Evolutionary conservation across 2,113 vertebrate species (phyloP).

Genomic region (Origma solitaria): DNA sequence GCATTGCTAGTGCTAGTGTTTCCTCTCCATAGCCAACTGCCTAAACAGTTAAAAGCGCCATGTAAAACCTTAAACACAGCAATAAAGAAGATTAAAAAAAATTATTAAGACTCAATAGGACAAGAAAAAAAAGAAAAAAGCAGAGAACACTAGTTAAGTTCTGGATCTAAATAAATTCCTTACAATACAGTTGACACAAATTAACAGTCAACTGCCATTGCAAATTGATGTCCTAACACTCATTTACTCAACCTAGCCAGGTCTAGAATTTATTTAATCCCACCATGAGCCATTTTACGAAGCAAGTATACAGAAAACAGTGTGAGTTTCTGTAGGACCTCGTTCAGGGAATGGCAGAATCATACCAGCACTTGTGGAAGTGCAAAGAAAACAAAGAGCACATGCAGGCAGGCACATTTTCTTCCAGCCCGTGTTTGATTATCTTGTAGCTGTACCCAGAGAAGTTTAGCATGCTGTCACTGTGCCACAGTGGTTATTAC

Average conservation of each 20-base stretch:
- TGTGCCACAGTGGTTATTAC: background rate
- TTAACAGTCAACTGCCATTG: background rate
- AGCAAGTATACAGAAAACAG: background rate
- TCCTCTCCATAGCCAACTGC: background rate
- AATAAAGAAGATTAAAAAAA: background rate
- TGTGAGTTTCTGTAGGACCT: accelerated
- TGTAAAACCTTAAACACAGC: background rate
- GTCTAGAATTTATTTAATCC: background rate
- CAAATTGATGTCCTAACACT: background rate
- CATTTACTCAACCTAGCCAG: background rate
- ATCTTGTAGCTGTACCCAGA: background rate
- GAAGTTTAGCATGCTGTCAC: background rate
- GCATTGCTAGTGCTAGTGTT: background rate
- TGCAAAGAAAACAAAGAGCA: background rate
- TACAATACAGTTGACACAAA: background rate
- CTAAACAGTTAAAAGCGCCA: background rate
- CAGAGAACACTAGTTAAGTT: background rate
- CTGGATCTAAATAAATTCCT: background rate
- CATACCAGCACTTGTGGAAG: background rate
- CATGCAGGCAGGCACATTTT: background rate
- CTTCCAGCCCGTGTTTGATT: background rate
- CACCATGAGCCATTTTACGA: background rate
- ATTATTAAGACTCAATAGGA: background rate
- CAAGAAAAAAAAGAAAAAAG: background rate
- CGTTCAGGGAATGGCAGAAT: background rate